phyloP scores from a whole-genome alignment of 2,888 invertebrate genomes.

The Volucella zonaria region DNA sequence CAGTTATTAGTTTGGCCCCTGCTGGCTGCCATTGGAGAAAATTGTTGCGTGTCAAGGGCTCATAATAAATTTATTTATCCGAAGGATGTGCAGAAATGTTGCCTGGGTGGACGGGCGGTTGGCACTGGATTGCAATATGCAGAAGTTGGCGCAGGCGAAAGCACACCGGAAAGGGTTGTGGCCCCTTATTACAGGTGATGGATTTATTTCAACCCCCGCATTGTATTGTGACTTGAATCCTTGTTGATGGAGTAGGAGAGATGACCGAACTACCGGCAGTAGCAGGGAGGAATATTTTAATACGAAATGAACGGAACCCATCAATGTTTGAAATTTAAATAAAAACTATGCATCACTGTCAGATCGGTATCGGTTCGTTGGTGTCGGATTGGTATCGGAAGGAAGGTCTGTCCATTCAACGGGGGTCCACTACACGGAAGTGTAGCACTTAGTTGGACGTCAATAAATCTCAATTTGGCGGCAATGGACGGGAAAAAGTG shows the following conservation, averaged over 20 bases:
- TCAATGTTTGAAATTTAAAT: conserved; percentile 73
- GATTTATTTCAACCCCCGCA: conserved; percentile 66
- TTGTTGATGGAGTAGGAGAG: background rate
- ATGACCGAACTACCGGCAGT: background rate
- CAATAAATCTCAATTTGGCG: conserved; percentile 69
- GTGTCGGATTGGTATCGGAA: conserved; percentile 20
- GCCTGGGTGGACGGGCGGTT: conserved; percentile 21
- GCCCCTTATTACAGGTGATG: conserved; percentile 72
- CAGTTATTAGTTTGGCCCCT: conserved; percentile 48
- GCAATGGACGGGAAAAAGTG: conserved; percentile 16
- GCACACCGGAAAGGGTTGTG: conserved; percentile 66
- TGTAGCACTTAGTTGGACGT: conserved; percentile 67
- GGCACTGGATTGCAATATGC: conserved; percentile 48
- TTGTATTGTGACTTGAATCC: background rate
- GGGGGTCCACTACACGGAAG: conserved; percentile 59
- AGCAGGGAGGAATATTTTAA: conserved; percentile 67
- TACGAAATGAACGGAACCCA: conserved; percentile 70
- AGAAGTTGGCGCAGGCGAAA: background rate
- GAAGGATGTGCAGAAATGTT: conserved; percentile 72
- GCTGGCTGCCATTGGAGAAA: conserved; percentile 55
- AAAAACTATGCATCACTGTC: conserved; percentile 74
- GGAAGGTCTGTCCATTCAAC: conserved; percentile 42
- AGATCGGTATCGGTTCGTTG: conserved; percentile 63
- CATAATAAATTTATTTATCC: conserved; percentile 71
- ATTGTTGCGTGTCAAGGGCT: conserved; percentile 73